These are phyloP conservation scores for Trachymyrmex cornetzi DNA, from an alignment of 1,140 invertebrate species.

Conservation along the genomic window DNA sequence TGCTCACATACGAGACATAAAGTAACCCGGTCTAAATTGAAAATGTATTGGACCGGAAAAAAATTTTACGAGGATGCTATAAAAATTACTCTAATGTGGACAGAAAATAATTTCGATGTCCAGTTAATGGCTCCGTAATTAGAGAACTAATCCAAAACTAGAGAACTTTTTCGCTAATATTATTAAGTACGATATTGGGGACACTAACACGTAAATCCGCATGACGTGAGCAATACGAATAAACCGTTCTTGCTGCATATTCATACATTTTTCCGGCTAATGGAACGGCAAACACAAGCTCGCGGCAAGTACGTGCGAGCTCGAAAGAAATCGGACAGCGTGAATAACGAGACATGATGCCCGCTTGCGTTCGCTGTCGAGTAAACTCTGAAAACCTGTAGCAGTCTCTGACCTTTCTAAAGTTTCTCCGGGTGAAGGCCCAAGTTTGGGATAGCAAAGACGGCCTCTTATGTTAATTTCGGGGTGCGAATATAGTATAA, in stretches of 20 bases:
- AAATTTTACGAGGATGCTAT: not conserved
- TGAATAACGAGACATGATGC: conserved; percentile 50
- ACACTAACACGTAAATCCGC: conserved; percentile 25
- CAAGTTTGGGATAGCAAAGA: conserved; percentile 1
- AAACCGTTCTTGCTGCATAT: conserved; percentile 54
- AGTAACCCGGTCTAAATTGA: not conserved
- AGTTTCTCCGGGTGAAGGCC: conserved; percentile 17
- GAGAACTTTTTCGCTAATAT: not conserved
- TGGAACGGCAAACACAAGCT: conserved; percentile 44
- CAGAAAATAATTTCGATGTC: conserved; percentile 5
- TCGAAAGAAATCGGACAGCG: conserved; percentile 57
- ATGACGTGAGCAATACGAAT: not conserved
- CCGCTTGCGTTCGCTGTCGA: not conserved
- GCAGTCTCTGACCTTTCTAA: conserved; percentile 28
- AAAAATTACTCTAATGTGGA: not conserved
- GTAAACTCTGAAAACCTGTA: conserved; percentile 22
- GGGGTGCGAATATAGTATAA: conserved; percentile 32
- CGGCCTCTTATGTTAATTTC: conserved; percentile 72
- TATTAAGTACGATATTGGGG: conserved; percentile 6
- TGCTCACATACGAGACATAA: not conserved
- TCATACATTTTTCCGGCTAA: conserved; percentile 57
- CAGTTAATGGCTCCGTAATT: conserved; percentile 16
- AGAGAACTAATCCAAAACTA: not conserved
- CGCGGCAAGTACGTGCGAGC: not conserved
- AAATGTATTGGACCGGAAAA: not conserved